Evolutionary conservation across 1,140 invertebrate genomes (phyloP).

Genomic region (Drosophila nigromelanica): DNA sequence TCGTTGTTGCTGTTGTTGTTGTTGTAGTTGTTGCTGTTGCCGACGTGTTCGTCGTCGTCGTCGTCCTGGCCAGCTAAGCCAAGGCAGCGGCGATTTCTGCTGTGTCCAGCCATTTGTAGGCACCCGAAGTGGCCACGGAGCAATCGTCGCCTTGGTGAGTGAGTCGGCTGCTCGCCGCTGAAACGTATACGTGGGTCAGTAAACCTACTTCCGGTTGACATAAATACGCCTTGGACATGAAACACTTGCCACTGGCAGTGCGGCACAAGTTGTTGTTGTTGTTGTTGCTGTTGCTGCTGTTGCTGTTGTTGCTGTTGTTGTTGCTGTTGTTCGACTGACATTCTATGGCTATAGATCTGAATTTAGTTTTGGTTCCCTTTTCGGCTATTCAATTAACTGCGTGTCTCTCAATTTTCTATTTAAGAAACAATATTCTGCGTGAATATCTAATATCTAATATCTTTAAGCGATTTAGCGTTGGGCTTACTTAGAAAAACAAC

Average conservation of each 20-base stretch:
- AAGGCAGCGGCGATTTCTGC: conserved; percentile 6
- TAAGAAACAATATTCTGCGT: neutral
- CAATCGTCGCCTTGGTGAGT: conserved; percentile 1
- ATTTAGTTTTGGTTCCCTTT: conserved; percentile 25
- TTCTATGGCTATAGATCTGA: conserved; percentile 45
- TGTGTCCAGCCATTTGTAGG: conserved; percentile 20
- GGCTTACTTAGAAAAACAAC: neutral
- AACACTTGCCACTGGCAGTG: conserved; percentile 78
- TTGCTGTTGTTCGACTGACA: conserved; percentile 36
- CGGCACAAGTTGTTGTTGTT: conserved; percentile 56
- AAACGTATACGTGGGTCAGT: conserved; percentile 83
- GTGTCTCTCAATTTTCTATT: neutral
- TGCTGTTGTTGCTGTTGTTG: conserved; percentile 60
- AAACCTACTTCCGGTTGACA: conserved; percentile 84
- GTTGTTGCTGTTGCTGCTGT: conserved; percentile 38
- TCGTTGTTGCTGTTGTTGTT: conserved; percentile 39
- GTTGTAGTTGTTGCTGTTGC: conserved; percentile 2
- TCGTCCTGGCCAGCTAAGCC: conserved; percentile 4
- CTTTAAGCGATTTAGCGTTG: neutral
- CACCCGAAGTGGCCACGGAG: conserved; percentile 27
- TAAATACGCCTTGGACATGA: conserved; percentile 84
- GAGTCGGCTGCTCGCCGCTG: conserved; percentile 40
- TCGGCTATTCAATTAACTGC: conserved; percentile 10
- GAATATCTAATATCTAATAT: too few species aligned
- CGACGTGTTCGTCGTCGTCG: conserved; percentile 3